Evolutionary conservation across 2,888 invertebrate species (phyloP).

Genomic region (Macrophya alboannulata): DNA sequence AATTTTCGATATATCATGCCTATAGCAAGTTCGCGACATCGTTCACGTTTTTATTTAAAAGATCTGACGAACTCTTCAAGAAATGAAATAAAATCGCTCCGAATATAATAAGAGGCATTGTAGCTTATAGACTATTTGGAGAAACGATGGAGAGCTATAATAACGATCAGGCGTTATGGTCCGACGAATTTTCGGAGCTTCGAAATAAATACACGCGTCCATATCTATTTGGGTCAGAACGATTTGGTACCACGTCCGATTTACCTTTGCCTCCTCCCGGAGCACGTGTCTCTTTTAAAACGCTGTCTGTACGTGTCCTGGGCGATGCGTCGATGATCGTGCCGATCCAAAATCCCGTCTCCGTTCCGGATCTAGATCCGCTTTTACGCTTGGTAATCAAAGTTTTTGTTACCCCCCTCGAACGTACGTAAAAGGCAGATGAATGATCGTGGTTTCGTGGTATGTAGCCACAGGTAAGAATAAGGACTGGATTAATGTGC

Average conservation of each 20-base stretch:
- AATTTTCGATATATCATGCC: background rate
- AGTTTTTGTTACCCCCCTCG: conserved; percentile 1
- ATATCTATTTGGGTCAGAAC: conserved; percentile 44
- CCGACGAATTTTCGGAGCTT: background rate
- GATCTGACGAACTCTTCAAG: background rate
- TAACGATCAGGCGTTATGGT: background rate
- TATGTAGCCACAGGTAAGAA: background rate
- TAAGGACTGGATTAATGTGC: too few species aligned
- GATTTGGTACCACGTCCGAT: conserved; percentile 17
- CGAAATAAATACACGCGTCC: background rate
- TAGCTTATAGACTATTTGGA: background rate
- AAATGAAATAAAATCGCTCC: background rate
- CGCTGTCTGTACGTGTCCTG: background rate
- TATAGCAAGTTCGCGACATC: background rate
- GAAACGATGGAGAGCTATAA: background rate
- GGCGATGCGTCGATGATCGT: conserved; percentile 9
- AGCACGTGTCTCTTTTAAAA: background rate
- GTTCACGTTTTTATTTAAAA: background rate
- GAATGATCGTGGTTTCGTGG: background rate
- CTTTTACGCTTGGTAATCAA: background rate
- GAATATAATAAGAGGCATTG: too few species aligned
- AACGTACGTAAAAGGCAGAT: background rate
- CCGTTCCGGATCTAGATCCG: conserved; percentile 33
- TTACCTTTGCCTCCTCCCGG: background rate
- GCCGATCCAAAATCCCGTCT: background rate